A percentile compares a stretch with the other conserved stretches of the same genome.
These are phyloP conservation scores for Protosalanx chinensis DNA, from an alignment of 2,797 vertebrate species.

Conservation along the genomic window DNA sequence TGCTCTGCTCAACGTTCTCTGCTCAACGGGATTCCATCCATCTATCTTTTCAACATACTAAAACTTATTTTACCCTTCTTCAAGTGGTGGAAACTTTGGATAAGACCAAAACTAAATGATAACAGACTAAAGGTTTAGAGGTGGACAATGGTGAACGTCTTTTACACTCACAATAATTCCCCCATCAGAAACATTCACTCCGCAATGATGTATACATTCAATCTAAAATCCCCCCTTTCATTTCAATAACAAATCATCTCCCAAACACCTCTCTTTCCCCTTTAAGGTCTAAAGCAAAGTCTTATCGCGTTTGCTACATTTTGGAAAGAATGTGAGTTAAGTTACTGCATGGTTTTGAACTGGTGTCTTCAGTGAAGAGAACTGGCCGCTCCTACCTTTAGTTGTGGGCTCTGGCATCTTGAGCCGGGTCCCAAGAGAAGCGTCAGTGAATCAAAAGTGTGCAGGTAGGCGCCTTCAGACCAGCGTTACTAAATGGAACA, in stretches of 20 bases:
- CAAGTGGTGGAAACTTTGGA: background rate
- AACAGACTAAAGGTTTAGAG: background rate
- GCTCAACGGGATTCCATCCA: background rate
- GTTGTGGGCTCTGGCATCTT: constrained; percentile 97
- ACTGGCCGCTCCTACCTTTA: constrained; percentile 75
- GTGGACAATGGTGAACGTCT: background rate
- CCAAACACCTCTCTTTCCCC: too few species aligned
- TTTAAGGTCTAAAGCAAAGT: too few species aligned
- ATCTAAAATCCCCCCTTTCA: too few species aligned
- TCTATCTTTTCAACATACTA: background rate
- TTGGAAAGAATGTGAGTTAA: background rate
- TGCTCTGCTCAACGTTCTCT: constrained; percentile 25
- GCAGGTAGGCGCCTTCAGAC: constrained; percentile 37
- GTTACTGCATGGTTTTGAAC: background rate
- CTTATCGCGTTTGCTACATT: background rate
- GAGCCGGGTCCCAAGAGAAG: constrained; percentile 70
- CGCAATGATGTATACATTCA: too few species aligned
- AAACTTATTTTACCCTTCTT: background rate
- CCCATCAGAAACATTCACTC: too few species aligned
- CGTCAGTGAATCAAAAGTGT: constrained; percentile 40
- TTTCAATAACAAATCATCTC: too few species aligned
- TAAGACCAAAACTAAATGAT: background rate
- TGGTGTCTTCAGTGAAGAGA: background rate
- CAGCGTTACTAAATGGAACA: constrained; percentile 23
- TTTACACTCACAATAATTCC: too few species aligned